Evolutionary conservation across 2,797 vertebrate genomes (phyloP).

Genomic region (Amniataba percoides): DNA sequence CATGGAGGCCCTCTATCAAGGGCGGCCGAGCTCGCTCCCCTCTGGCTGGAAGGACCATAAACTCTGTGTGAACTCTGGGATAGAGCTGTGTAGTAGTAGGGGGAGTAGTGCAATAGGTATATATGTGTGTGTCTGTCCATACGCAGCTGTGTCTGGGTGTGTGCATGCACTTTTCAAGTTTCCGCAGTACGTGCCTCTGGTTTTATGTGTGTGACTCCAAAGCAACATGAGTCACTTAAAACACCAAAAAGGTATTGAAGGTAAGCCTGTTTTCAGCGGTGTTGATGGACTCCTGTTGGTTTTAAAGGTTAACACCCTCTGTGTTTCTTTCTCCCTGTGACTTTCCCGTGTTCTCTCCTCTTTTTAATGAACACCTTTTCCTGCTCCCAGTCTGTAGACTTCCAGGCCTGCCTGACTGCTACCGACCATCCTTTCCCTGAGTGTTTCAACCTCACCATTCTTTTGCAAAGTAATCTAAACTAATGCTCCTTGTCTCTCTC

Average conservation of each 20-base stretch:
- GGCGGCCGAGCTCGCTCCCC: conserved; percentile 65
- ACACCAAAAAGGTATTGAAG: conserved; percentile 22
- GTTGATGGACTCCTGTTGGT: conserved; percentile 39
- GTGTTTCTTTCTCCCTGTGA: conserved; percentile 36
- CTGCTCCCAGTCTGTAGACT: conserved; percentile 5
- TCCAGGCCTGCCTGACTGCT: conserved; percentile 54
- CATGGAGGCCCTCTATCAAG: conserved; percentile 72
- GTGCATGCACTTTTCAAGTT: conserved; percentile 53
- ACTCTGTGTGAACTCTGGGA: conserved; percentile 75
- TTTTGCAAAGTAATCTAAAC: conserved; percentile 7
- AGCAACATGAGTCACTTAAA: conserved; percentile 37
- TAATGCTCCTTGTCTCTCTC: conserved; percentile 39
- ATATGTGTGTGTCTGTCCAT: conserved; percentile 34
- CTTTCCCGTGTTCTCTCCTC: conserved; percentile 16
- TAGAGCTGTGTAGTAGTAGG: conserved; percentile 31
- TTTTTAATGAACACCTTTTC: conserved; percentile 13
- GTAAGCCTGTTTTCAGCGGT: conserved; percentile 45
- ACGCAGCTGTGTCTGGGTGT: conserved; percentile 41
- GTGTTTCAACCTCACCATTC: conserved; percentile 18
- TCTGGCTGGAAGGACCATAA: conserved; percentile 64
- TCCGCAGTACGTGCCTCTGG: conserved; percentile 29
- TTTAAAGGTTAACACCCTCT: conserved; percentile 31
- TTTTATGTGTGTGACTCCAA: conserved; percentile 32
- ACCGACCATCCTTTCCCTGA: conserved; percentile 15
- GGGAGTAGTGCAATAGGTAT: conserved; percentile 29